Percentiles rank a stretch among this genome's conserved stretches.
Evolutionary conservation across 2,113 vertebrate species (phyloP).

Genomic region (Carettochelys insculpta): DNA sequence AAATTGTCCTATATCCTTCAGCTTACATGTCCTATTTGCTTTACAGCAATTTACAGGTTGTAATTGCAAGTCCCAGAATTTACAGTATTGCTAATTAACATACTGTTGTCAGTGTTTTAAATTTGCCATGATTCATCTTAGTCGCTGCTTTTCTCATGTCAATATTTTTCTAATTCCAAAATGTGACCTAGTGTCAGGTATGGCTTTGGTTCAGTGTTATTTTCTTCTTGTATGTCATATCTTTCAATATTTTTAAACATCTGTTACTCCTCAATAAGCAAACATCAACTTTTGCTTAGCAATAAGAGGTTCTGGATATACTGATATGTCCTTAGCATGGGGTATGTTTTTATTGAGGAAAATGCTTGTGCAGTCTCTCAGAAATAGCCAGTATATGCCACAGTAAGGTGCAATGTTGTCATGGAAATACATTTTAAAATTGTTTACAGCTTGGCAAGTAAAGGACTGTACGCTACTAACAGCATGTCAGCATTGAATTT

Average conservation of each 20-base stretch:
- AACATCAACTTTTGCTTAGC: slow-evolving; percentile 40
- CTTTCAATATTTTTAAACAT: slow-evolving; percentile 56
- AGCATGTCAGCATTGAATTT: slow-evolving; percentile 6
- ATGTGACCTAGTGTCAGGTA: neutral
- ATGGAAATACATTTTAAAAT: slow-evolving; percentile 66
- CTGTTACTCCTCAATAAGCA: slow-evolving; percentile 46
- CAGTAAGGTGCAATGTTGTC: slow-evolving; percentile 74
- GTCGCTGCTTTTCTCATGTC: neutral
- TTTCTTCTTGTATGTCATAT: neutral
- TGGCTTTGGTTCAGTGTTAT: neutral
- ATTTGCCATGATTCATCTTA: slow-evolving; percentile 43
- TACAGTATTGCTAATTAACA: slow-evolving; percentile 48
- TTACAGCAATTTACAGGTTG: neutral
- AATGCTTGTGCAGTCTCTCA: slow-evolving; percentile 55
- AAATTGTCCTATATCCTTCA: neutral
- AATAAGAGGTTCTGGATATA: neutral
- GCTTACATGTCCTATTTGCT: neutral
- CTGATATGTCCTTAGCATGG: slow-evolving; percentile 58
- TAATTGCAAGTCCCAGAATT: slow-evolving; percentile 53
- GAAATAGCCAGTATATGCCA: slow-evolving; percentile 62
- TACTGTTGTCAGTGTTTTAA: slow-evolving; percentile 43
- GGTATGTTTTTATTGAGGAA: slow-evolving; percentile 43
- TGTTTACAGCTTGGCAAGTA: slow-evolving; percentile 73
- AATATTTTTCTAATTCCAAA: neutral
- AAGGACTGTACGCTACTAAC: slow-evolving; percentile 57